phyloP scores from a whole-genome alignment of 2,113 vertebrate genomes.

The Pedetes capensis region DNA sequence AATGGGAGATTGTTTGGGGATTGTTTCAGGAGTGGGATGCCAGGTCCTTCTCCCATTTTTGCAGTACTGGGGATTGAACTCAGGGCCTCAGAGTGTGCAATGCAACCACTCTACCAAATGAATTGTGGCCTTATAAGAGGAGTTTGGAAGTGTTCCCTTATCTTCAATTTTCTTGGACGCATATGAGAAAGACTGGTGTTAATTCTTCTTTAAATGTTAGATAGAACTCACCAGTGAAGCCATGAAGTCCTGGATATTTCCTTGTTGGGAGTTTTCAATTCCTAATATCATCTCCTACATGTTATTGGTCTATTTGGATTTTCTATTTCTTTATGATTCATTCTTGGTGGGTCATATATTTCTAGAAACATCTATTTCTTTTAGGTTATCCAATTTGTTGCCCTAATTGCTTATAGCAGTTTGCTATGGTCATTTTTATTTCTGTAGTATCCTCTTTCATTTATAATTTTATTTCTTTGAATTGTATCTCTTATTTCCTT shows the following conservation, averaged over 20 bases:
- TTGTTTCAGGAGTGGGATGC: too few species aligned
- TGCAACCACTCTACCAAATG: too few species aligned
- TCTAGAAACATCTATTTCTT: neutral
- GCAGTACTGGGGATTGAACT: too few species aligned
- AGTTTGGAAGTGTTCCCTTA: neutral
- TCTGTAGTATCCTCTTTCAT: neutral
- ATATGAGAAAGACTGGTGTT: neutral
- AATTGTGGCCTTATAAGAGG: neutral
- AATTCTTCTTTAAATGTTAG: neutral
- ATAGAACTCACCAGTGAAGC: neutral
- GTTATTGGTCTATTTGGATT: too few species aligned
- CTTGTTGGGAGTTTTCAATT: neutral
- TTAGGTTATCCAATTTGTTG: neutral
- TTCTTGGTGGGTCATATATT: neutral
- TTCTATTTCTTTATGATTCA: too few species aligned
- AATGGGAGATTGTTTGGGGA: too few species aligned
- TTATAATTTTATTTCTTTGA: neutral
- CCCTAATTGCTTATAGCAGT: neutral
- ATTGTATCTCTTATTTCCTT: neutral
- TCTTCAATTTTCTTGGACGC: neutral
- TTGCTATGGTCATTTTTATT: neutral
- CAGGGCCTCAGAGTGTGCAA: too few species aligned
- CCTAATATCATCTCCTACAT: neutral
- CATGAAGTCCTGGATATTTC: neutral
- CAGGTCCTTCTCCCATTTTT: too few species aligned